Base-by-base conservation (phyloP, 2,888 invertebrate genomes). In the Leptinotarsa rubiginosa region DNA sequence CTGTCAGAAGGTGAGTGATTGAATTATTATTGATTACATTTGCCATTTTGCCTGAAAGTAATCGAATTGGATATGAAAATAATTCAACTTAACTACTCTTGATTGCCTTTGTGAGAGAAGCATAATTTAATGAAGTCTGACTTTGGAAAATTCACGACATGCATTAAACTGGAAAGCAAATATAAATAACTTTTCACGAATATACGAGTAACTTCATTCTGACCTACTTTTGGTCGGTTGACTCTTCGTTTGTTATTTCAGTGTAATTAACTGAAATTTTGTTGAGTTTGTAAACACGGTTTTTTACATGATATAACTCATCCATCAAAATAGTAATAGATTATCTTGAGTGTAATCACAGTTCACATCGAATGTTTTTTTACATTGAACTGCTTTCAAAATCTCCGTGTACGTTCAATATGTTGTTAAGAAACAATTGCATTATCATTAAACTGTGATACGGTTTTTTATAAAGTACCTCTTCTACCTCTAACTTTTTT, bases 111-210 rank as follows among this genome's bases (percentile, higher is more conserved):
- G 22, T 18, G 20, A 52, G 49, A 52, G 16, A 50, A 50, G n/a
- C 50, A 16, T 52, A 52, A 52, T 7, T 18, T 52, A 18, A 52
- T 52, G 2, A 52, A 16, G 18, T 52, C 16, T 16, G 52, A 52
- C 52, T 52, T 52, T 52, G 16, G 52, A 52, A 52, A n/a, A 52
- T 18, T 52, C 52, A 52, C 18, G 18, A n/a, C 52, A 52, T 52
- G 52, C 52, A 52, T 52, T 52, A 52, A 52, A 52, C 52, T 16
- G 52, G 52, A 52, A 16, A 16, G 18, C 52, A 18, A 18, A 52
- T n/a, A n/a, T 18, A 52, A 16, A 52, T 52, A 52, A 52, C 49
- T 49, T 49, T 49, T 13, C 4, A 15, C 13, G 15, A 47, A 4
- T 47, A 13, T 16, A 49, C 25, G 20, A 20, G 20, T 49, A 15